phyloP scores from a whole-genome alignment of 2,888 invertebrate species.

The Rhaphigaster nebulosa region DNA sequence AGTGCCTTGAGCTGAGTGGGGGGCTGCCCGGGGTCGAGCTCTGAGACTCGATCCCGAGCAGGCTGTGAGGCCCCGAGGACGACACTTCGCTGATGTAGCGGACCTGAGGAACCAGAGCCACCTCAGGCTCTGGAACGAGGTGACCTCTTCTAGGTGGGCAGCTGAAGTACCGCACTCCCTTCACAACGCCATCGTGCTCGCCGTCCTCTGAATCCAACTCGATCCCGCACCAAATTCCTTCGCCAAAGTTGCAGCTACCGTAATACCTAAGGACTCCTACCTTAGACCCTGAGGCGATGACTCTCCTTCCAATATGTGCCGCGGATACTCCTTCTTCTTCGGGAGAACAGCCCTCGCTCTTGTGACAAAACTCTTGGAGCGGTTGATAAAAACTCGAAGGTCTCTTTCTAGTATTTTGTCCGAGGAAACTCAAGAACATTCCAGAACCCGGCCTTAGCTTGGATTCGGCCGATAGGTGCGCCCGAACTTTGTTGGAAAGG shows the following conservation, averaged over 20 bases:
- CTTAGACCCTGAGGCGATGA: slow-evolving; percentile 70
- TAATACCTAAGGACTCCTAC: slow-evolving; percentile 73
- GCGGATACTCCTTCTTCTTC: slow-evolving; percentile 57
- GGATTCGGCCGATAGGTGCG: slow-evolving; percentile 65
- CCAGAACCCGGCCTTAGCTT: slow-evolving; percentile 63
- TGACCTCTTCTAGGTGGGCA: slow-evolving; percentile 75
- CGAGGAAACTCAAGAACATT: slow-evolving; percentile 61
- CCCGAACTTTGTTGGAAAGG: slow-evolving; percentile 66
- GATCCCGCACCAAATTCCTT: slow-evolving; percentile 77
- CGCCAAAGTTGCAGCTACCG: slow-evolving; percentile 73
- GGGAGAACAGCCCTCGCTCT: slow-evolving; percentile 63
- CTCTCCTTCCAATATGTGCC: slow-evolving; percentile 68
- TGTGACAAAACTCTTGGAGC: slow-evolving; percentile 62
- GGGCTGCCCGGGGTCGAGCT: slow-evolving; percentile 64
- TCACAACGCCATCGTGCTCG: slow-evolving; percentile 76
- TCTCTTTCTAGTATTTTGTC: slow-evolving; percentile 61
- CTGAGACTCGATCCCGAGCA: slow-evolving; percentile 68
- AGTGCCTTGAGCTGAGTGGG: slow-evolving; percentile 64
- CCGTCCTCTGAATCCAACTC: slow-evolving; percentile 74
- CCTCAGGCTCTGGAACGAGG: slow-evolving; percentile 75
- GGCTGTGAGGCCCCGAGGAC: slow-evolving; percentile 75
- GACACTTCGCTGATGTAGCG: slow-evolving; percentile 66
- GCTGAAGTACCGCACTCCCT: slow-evolving; percentile 75
- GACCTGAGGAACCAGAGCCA: slow-evolving; percentile 70
- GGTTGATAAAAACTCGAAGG: slow-evolving; percentile 64